A percentile compares a stretch with the other conserved stretches of the same genome.
phyloP scores from a whole-genome alignment of 2,888 invertebrate species.

The Perizoma flavofasciatum region DNA sequence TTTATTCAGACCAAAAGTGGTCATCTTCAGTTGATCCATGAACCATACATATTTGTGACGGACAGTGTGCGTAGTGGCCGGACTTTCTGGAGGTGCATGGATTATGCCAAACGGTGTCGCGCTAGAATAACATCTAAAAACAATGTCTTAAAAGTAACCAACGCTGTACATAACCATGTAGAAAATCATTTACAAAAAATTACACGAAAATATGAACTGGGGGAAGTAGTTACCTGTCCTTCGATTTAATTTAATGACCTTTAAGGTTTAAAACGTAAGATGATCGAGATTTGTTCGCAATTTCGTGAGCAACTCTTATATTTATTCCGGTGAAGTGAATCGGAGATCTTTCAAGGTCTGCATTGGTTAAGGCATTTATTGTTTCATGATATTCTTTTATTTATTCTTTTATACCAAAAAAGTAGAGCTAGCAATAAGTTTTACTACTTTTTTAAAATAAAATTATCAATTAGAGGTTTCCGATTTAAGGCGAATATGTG shows the following conservation, averaged over 20 bases:
- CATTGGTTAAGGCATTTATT: slow-evolving; percentile 4
- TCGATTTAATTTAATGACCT: slow-evolving; percentile 52
- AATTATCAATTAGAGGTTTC: too few relatives aligned
- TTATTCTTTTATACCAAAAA: too few relatives aligned
- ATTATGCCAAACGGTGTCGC: slow-evolving; percentile 77
- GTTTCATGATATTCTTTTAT: slow-evolving; percentile 1
- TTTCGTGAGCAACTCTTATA: background rate
- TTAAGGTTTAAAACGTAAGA: slow-evolving; percentile 5
- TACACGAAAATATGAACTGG: slow-evolving; percentile 70
- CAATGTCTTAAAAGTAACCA: slow-evolving; percentile 73
- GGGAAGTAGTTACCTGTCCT: slow-evolving; percentile 77
- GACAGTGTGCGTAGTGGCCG: slow-evolving; percentile 79
- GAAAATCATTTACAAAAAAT: slow-evolving; percentile 76
- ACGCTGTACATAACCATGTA: slow-evolving; percentile 72
- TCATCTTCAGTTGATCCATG: slow-evolving; percentile 75
- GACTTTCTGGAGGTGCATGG: slow-evolving; percentile 81
- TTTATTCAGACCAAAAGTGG: slow-evolving; percentile 81
- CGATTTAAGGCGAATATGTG: too few relatives aligned
- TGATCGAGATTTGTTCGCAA: background rate
- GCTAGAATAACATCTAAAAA: slow-evolving; percentile 79
- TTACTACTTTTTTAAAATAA: too few relatives aligned
- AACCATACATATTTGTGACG: slow-evolving; percentile 78
- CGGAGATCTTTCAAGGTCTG: background rate
- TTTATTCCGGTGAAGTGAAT: slow-evolving; percentile 1
- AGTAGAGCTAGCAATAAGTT: background rate